Evolutionary conservation across 2,888 invertebrate genomes (phyloP), one percentile per base, ranked within the genome.

Genomic region (Urechis unicinctus): DNA sequence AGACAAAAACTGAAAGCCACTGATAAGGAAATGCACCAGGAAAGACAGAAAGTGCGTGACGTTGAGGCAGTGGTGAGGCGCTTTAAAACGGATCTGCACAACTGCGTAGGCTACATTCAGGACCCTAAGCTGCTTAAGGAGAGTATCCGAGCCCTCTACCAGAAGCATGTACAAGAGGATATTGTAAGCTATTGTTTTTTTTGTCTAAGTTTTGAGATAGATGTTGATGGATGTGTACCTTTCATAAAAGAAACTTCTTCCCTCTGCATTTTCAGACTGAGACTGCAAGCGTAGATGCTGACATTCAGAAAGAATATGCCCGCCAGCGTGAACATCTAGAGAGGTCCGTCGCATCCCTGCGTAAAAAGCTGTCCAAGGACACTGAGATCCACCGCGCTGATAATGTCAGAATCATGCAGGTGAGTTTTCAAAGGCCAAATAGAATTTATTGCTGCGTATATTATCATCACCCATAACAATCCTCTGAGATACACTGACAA

Each of bases 301-400:
- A 78, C 53, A 78, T 78, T 25, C 77, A 78, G 66, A 78, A 76
- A 55, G 79, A 87, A 58, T 78, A 77, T 62, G 71, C 71, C 63
- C 82, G 89, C 1, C 92, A 93, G 72, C 81, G 91, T 41, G 87
- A 88, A 61, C 88, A 91, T 72, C 81, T 93, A 30, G 92, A 92
- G 71, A 78, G 82, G 52, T 84, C 85, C 1, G 81, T 86, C 0
- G 78, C 79, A 5, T 81, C 82, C 1, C 72, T 84, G 21, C 80
- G 82, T 56, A 75, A 78, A 63, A 81, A 81, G 60, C 63, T 81
- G 43, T 68, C 71, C 36, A 81, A 80, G 64, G 80, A 81, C 65
- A 73, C 77, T 1, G 74, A 77, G 55, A 77, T 78, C 55, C 78
- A 80, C 61, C 69, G 76, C 51, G 81, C 78, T 42, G 84, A 85